phyloP scores from a whole-genome alignment of 2,888 invertebrate genomes.

The Penaeus monodon region DNA sequence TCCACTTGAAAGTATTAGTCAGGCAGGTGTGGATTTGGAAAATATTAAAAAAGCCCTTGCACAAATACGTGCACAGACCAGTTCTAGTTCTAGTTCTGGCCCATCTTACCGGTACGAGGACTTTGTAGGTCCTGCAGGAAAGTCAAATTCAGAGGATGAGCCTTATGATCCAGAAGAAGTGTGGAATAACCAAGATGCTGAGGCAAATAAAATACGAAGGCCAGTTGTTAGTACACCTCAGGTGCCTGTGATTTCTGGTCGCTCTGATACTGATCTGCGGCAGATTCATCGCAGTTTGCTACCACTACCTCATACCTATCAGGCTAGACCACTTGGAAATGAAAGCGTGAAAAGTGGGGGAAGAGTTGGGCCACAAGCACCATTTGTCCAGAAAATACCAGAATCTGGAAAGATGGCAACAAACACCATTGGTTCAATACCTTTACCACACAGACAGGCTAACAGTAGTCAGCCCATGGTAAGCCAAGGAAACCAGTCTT shows the following conservation, averaged over 20 bases:
- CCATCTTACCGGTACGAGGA: slow-evolving; percentile 61
- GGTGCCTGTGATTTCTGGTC: background rate
- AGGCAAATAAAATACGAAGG: background rate
- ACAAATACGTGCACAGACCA: slow-evolving; percentile 27
- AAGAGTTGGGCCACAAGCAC: no score
- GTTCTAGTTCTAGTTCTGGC: background rate
- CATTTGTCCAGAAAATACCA: background rate
- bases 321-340: slow-evolving; percentile 10
- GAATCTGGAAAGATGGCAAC: background rate
- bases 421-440: no score
- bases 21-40: slow-evolving; percentile 52
- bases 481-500: no score
- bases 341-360: slow-evolving; percentile 9
- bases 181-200: slow-evolving; percentile 39
- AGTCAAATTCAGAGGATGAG: slow-evolving; percentile 33
- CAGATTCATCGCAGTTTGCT: slow-evolving; percentile 23
- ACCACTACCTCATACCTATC: slow-evolving; percentile 33
- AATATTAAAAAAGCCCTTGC: slow-evolving; percentile 52
- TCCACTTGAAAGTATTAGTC: slow-evolving; percentile 41
- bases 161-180: slow-evolving; percentile 60
- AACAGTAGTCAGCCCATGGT: no score
- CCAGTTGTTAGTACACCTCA: background rate
- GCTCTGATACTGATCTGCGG: slow-evolving; percentile 42
- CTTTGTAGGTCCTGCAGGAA: slow-evolving; percentile 58
- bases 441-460: no score